phyloP scores from a whole-genome alignment of 2,113 vertebrate genomes.

The Pteronura brasiliensis region DNA sequence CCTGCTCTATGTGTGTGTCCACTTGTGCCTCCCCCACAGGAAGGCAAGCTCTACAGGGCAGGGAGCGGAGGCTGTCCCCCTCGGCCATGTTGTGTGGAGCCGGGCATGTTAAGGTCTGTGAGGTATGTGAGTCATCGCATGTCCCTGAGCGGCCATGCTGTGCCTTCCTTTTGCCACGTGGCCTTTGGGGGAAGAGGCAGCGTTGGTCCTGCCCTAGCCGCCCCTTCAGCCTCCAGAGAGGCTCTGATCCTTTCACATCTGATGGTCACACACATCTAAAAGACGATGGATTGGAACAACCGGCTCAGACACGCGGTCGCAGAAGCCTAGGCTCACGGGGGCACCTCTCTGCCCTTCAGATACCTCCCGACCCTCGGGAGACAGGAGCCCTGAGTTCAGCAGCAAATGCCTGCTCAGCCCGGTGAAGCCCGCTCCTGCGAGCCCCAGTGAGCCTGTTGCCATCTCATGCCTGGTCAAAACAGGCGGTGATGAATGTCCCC shows the following conservation, averaged over 20 bases:
- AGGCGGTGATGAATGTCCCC: not conserved
- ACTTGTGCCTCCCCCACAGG: fast-evolving
- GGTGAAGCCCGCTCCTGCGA: not conserved
- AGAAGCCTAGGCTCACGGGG: not conserved
- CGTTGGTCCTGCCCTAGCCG: not conserved
- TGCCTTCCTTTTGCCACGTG: not conserved
- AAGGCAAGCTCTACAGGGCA: not conserved
- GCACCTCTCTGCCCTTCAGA: not conserved
- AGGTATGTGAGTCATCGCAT: fast-evolving
- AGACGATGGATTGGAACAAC: not conserved
- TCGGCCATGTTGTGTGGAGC: not conserved
- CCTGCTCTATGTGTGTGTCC: not conserved
- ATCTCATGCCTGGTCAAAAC: not conserved
- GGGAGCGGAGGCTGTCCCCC: fast-evolving
- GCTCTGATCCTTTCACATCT: not conserved
- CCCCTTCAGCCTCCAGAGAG: not conserved
- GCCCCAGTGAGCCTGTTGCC: not conserved
- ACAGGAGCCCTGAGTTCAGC: not conserved
- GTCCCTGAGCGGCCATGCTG: not conserved
- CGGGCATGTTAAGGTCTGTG: no score
- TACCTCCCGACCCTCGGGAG: not conserved
- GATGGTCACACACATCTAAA: not conserved
- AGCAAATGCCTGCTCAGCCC: fast-evolving
- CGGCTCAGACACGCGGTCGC: not conserved
- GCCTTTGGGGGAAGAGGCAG: not conserved